Conservation (phyloP, 1,140 invertebrate species). For the Eumaeus atala region DNA sequence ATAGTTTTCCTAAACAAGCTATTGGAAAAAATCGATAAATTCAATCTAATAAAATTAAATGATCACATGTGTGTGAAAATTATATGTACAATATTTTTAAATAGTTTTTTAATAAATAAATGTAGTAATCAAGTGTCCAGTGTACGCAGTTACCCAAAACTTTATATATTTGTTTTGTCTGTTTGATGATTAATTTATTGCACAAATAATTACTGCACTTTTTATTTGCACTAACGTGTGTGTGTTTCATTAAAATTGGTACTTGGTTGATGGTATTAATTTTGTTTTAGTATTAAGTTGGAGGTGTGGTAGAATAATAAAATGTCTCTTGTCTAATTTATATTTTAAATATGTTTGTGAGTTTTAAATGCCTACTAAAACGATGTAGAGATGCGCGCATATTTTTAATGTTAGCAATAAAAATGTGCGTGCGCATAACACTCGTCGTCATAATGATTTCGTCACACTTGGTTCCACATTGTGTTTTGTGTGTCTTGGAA, state of each 20-base stretch:
- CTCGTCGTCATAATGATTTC: too few relatives aligned
- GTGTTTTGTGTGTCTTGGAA: too few relatives aligned
- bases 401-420: too few relatives aligned
- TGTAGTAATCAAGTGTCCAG: constrained; percentile 13
- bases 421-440: too few relatives aligned
- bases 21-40: constrained; percentile 6
- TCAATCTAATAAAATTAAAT: constrained; percentile 9
- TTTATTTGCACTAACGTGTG: constrained; percentile 24
- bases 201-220: constrained; percentile 41
- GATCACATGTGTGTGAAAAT: constrained; percentile 11
- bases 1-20: constrained; percentile 5
- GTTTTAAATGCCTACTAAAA: too few relatives aligned
- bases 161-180: constrained; percentile 32
- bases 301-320: background rate
- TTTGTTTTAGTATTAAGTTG: too few relatives aligned
- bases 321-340: background rate
- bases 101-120: constrained; percentile 6
- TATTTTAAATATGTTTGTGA: too few relatives aligned
- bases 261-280: too few relatives aligned
- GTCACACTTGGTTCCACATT: too few relatives aligned
- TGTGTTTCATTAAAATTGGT: background rate
- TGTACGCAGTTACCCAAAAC: constrained; percentile 10
- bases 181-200: constrained; percentile 51
- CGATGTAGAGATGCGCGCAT: too few relatives aligned
- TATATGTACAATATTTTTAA: constrained; percentile 9